Base-by-base conservation (phyloP, 2,113 vertebrate species). In the Nesogale talazaci region DNA sequence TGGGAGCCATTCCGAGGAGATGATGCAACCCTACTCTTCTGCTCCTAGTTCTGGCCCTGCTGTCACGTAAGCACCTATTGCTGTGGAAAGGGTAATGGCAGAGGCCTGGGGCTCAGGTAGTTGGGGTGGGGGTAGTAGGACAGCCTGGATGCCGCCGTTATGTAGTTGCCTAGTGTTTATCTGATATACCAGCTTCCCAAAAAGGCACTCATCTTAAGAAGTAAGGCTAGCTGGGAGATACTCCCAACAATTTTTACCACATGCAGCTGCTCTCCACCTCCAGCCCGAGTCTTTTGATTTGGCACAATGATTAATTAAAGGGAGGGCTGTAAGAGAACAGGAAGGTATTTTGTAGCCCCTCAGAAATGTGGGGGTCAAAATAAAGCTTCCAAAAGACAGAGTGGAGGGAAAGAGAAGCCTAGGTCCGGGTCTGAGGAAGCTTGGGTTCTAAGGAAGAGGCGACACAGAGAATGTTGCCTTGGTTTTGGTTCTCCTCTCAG, bases 1-100 rank as follows among this genome's bases (percentile, higher is more conserved):
- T n/a, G 98, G 98, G 72, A 98, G 98, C 86, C 98, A 99, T 95
- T 95, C 98, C 1, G 99, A 98, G 95, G 98, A 98, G 96, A 97
- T 98, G 63, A 95, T 98, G 16, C 98, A 98, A n/a, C 86, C 98
- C 0, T 98, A 98, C 86, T 97, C 97, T 91, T 94, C 98, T 90
- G 94, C 97, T 85, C 95, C 97, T 57, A 94, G 97, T 89, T 97
- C 98, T 81, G 97, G 97, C 92, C 95, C 98, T 7, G 93, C 98
- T 69, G 97, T 98, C 94, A 97, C 97, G 98, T 98, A 98, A 98
- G 98, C 96, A 93, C 93, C 89, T 95, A 63, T 86, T 94, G 82
- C 90, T 76, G 4, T 88, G 92, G 81, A 77, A 85, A 91, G 52
- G 80, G 78, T 91, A 46, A 67, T 75, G 91, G 31, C 69, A 27